Base-by-base conservation (phyloP, 1,140 invertebrate species). In the Frieseomelitta varia region DNA sequence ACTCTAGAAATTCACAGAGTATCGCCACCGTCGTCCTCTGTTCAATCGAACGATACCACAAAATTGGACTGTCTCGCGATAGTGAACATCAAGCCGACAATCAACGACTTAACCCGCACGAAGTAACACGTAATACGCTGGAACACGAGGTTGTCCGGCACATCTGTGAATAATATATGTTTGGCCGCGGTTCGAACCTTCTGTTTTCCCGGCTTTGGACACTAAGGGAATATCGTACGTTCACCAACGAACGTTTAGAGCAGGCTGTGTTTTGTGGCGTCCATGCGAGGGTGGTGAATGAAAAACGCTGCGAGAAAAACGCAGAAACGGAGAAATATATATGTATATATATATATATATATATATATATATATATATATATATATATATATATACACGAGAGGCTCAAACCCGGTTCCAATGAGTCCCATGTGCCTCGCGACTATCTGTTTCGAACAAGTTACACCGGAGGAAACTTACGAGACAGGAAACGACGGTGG, bases 251-350 rank as follows among this genome's bases (percentile, higher is more conserved):
- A 58, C 81, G 84, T 58, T 82, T 84, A 84, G 80, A 68, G 61
- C 69, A 63, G 81, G 71, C 86, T 86, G 87, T 92, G 91, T 92
- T 92, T n/a, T 93, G 91, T 91, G 85, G 91, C 81, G 73, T 61
- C 39, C 67, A 72, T n/a, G 71, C 78, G 72, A 81, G 39, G 67
- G 79, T 68, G 12, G 27, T 19, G 79, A 73, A 24, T 76, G 77
- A 81, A 69, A 51, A 58, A 47, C 47, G 68, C 1, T 39, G 63
- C n/a, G 51, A 63, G 67, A 86, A 88, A 85, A 87, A 87, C 69
- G 51, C 39, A 30, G 30, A 2, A 30, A 17, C 68, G 19, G n/a
- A 15, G 39, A 73, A 65, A 81, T 39, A 34, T 47, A 81, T 39
- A 39, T 39, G 4, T 39, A 39, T 39, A 39, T 39, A 39, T 39